Base-by-base conservation (phyloP, 1,140 invertebrate species). In the Phenacoccus solenopsis region DNA sequence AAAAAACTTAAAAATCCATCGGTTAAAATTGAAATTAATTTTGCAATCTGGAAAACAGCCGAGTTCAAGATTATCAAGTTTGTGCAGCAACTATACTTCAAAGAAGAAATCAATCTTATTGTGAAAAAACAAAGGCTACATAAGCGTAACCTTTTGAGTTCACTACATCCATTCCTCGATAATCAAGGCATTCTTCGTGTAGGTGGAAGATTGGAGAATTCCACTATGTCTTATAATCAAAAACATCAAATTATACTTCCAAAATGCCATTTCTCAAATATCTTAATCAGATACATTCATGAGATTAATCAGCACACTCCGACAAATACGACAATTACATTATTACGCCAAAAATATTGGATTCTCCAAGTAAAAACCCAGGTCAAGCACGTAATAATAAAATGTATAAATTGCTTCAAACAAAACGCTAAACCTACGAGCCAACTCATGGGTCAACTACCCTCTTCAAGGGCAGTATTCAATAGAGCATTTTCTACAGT, bases 361-460 rank as follows among this genome's bases (percentile, higher is more conserved):
- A n/a, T n/a, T 38, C 9, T 4, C n/a, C 9, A 56, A 57, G 13
- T 20, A n/a, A n/a, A n/a, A n/a, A n/a, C n/a, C n/a, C n/a, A 59
- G 20, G 69, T 24, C 7, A 49, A 30, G 28, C 7, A 56, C 16
- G 7, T n/a, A 10, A 7, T 69, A 12, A 20, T 12, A 5, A 21
- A 38, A 32, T 69, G 69, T 21, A n/a, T 32, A n/a, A 56, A 16
- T 10, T 69, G 69, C 24, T 21, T 28, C 24, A 68, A 30, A 68
- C 28, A 24, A 4, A 7, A 12, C 25, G 68, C 72, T 20, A 61
- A 69, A 28, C 13, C 16, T n/a, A 1, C 21, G 22, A 25, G 56
- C 35, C 56, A 68, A 21, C n/a, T 61, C 1, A 75, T 74, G 72
- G 73, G 74, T 20, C 28, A 74, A 22, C 64, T 74, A 0, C 74